Evolutionary conservation across 2,113 vertebrate genomes (phyloP), one percentile per base, ranked within the genome.

Genomic region (Cnemophilus loriae): DNA sequence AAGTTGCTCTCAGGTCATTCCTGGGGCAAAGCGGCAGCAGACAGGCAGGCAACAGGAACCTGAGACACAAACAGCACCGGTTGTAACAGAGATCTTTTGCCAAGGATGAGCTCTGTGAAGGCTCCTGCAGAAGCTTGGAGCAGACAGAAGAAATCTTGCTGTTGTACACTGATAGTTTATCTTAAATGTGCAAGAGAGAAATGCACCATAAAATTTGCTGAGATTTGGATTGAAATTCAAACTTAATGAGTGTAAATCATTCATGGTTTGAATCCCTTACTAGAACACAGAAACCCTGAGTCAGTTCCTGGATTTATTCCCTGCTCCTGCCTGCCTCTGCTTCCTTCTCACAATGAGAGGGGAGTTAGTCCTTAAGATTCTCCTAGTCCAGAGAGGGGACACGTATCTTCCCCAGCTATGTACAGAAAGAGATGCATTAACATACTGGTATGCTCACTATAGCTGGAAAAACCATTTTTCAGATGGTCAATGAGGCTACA

Each of bases 21-120:
- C 71, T 79, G 75, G 87, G 78, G 42, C 2, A 0, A 64, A 71
- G 83, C 56, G 76, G 81, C 92, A 91, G 78, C 94, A 93, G 93
- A 87, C 88, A 92, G 63, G 60, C 94, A 81, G 95, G 81, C 84
- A 97, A 27, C 87, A 39, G 93, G 49, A 95, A 61, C 60, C 55
- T 0, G 67, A 94, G 76, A 83, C 32, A 11, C 44, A 68, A 67
- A 80, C 79, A 93, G 78, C 70, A 10, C 57, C 44, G 46, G 24
- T 10, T 57, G 61, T 35, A 90, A 59, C 44, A 18, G 71, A 91
- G 90, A 55, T 0, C 1, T 59, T 76, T 39, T 39, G 60, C 90
- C 57, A 46, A 79, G 82, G 91, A 85, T 49, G 39, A 91, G 68
- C 71, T 55, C 87, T 27, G 17, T 8, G 47, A 23, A 56, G 59